Percentiles rank a stretch among this genome's conserved stretches.
Evolutionary conservation across 2,888 invertebrate species (phyloP).

Genomic region (Salpingus planirostris): DNA sequence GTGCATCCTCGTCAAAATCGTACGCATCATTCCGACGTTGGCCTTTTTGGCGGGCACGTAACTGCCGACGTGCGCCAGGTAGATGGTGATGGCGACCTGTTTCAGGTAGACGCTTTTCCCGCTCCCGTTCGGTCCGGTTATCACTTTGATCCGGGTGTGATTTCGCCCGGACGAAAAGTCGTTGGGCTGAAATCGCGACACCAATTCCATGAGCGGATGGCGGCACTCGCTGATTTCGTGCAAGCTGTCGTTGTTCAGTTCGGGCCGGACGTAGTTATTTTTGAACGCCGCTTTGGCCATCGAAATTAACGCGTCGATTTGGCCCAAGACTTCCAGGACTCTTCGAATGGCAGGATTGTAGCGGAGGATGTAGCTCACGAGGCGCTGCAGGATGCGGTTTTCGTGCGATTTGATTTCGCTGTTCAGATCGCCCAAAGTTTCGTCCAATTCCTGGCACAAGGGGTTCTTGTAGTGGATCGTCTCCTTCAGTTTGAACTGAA

Average conservation of each 20-base stretch:
- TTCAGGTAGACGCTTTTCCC: conserved; percentile 91
- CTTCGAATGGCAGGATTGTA: conserved; percentile 33
- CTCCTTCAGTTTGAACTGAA: conserved; percentile 34
- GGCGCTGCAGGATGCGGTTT: conserved; percentile 56
- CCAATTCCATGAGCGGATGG: conserved; percentile 67
- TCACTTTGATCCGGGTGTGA: conserved; percentile 57
- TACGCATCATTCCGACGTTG: conserved; percentile 59
- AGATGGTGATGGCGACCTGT: conserved; percentile 70
- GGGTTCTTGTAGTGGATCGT: conserved; percentile 38
- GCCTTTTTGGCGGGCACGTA: conserved; percentile 77
- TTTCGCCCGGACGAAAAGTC: conserved; percentile 51
- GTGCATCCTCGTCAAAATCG: conserved; percentile 69
- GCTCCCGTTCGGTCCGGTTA: conserved; percentile 86
- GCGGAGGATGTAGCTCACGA: conserved; percentile 33
- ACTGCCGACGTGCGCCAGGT: conserved; percentile 81
- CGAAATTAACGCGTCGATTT: conserved; percentile 39
- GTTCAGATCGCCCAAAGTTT: conserved; percentile 67
- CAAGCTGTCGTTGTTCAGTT: conserved; percentile 30
- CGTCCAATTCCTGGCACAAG: conserved; percentile 58
- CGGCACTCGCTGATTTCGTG: conserved; percentile 44
- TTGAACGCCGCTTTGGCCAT: conserved; percentile 37
- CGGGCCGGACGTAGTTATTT: conserved; percentile 35
- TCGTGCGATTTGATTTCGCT: conserved; percentile 74
- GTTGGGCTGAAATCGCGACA: conserved; percentile 65
- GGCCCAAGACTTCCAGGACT: conserved; percentile 30